Evolutionary conservation across 2,888 invertebrate species (phyloP), one percentile per base, ranked within the genome.

Genomic region (Enchytraeus crypticus): DNA sequence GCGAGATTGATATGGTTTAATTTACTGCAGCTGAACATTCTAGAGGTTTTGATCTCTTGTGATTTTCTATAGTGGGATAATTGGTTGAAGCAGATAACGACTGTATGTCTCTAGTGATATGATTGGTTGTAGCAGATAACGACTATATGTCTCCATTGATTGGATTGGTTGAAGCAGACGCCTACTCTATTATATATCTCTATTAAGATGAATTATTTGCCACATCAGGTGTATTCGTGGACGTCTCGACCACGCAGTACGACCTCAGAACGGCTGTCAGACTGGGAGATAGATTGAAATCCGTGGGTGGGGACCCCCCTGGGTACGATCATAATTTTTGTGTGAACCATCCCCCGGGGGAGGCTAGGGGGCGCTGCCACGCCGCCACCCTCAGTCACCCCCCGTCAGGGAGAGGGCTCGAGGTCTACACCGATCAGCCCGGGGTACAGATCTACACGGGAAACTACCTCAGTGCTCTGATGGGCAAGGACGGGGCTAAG

Each of bases 401-500:
- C 2, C 69, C 64, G 3, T 71, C 74, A 56, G 91, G 92, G 1
- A 83, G 92, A 62, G 84, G 83, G 56, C 74, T 95, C 59, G 89
- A 90, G 75, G 84, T 92, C 0, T 86, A 85, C 69, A 88, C 90
- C 63, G 88, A 91, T 75, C 90, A 92, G 76, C 92, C 92, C 0
- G 92, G 92, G 0, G 5, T 93, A 60, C 92, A 93, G 77, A 87
- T 95, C 72, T 93, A 95, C 75, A 92, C 92, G 0, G 84, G 86
- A 0, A 90, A 90, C 74, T 77, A 72, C 59, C 66, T 79, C 53
- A 84, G 86, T 1, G 72, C 85, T 0, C 76, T 88, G 33, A 64
- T 74, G 8, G 92, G 92, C 0, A 92, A 91, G 77, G 80, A 81
- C 5, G 86, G 86, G 0, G 83, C 84, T 0, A 71, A 74, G 18